Evolutionary conservation across 2,888 invertebrate species (phyloP).

Genomic region (Trichopoda pennipes): DNA sequence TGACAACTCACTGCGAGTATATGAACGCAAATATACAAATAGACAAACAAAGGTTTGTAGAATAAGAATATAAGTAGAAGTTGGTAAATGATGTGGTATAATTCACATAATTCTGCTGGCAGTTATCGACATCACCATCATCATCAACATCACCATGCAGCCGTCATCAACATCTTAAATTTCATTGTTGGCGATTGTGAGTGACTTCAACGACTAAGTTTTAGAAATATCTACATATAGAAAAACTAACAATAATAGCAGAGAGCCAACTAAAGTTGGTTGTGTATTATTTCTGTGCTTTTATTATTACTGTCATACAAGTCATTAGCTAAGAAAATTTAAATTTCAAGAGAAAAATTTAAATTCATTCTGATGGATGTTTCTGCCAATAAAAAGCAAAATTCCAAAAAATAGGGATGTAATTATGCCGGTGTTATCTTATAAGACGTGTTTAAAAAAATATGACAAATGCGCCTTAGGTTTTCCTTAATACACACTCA

Average conservation of each 20-base stretch:
- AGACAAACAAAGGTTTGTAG: background rate
- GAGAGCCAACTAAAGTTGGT: background rate
- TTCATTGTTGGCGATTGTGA: slow-evolving; percentile 43
- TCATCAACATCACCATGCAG: background rate
- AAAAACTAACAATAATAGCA: background rate
- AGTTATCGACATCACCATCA: slow-evolving; percentile 59
- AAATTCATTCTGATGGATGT: too few species aligned
- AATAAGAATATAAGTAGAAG: slow-evolving; percentile 7
- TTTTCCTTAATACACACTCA: too few species aligned
- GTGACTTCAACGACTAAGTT: slow-evolving; percentile 10
- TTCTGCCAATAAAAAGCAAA: too few species aligned
- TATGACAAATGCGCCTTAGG: too few species aligned
- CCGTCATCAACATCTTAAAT: slow-evolving; percentile 40
- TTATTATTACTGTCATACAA: background rate
- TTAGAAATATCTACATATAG: background rate
- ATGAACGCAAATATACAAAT: background rate
- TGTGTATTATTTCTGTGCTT: background rate
- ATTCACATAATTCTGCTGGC: slow-evolving; percentile 62
- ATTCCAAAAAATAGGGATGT: too few species aligned
- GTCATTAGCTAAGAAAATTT: too few species aligned
- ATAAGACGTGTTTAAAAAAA: too few species aligned
- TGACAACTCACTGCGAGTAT: slow-evolving; percentile 32
- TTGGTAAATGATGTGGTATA: slow-evolving; percentile 48
- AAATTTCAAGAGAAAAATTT: too few species aligned
- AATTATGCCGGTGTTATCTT: too few species aligned